Base-by-base conservation (phyloP, 2,888 invertebrate genomes). In the Chrysolina oricalcia region DNA sequence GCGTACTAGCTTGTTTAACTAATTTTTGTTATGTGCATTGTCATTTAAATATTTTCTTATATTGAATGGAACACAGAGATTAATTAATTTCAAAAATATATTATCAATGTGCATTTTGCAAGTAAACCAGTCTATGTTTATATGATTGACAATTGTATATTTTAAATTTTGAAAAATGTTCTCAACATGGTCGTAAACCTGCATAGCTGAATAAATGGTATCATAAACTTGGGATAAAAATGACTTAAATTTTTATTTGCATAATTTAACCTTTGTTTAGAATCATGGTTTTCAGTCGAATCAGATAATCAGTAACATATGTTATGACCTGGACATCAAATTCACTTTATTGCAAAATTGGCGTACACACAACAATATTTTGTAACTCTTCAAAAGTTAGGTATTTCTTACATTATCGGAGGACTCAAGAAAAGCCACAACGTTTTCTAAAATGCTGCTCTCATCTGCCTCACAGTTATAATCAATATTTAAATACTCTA, bases 181-280 rank as follows among this genome's bases (percentile, higher is more conserved):
- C n/a, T 48, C 48, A 48, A 48, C 48, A 17, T 48, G 48, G 48
- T n/a, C n/a, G n/a, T 48, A 48, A 48, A 48, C 48, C n/a, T 13
- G 48, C 48, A 48, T 13, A 48, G 48, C n/a, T 48, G n/a, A 48
- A 48, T 48, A 48, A n/a, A 48, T n/a, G 8, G n/a, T 48, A 48
- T 48, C 48, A 48, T 48, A 48, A 48, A 48, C 17, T 48, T n/a
- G 48, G 13, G 17, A 3, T 48, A 48, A 48, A 48, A 48, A 48
- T 8, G n/a, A n/a, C n/a, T 48, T n/a, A 48, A n/a, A 48, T 15
- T 48, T 48, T n/a, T n/a, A 48, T 48, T 48, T 48, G 48, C 48
- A 48, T 48, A 48, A 48, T n/a, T 48, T n/a, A 48, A 48, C n/a
- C 48, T 48, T 48, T n/a, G 48, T n/a, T 48, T 48, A 48, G 48